These are phyloP conservation scores for Gastrophryne carolinensis DNA, from an alignment of 2,797 vertebrate species.

Conservation along the genomic window DNA sequence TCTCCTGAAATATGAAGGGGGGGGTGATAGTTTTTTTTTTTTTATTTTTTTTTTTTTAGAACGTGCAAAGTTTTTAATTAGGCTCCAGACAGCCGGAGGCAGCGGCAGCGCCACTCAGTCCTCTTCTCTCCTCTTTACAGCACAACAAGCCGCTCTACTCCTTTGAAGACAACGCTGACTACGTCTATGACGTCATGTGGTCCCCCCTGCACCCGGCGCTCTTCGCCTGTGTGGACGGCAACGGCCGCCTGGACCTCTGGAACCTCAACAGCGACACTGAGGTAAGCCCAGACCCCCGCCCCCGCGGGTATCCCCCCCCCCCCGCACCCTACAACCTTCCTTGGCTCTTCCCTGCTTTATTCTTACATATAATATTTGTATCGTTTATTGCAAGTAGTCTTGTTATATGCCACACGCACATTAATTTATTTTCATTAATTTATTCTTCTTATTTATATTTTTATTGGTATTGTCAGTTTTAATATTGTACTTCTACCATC, in stretches of 20 bases:
- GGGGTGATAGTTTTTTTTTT: too few relatives aligned
- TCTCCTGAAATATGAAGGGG: constrained; percentile 82
- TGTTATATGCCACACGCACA: too few relatives aligned
- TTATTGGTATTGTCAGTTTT: too few relatives aligned
- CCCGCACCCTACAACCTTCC: too few relatives aligned
- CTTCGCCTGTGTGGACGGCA: constrained; percentile 93
- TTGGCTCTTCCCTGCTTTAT: too few relatives aligned
- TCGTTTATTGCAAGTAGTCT: too few relatives aligned
- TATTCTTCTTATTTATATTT: too few relatives aligned
- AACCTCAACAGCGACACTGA: constrained; percentile 97
- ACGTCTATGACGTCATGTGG: constrained; percentile 97
- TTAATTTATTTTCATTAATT: too few relatives aligned
- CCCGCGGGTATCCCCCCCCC: too few relatives aligned
- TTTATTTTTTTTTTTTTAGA: constrained; percentile 80
- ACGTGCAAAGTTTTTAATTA: constrained; percentile 98
- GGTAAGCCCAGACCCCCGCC: constrained; percentile 73
- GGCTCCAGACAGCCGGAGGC: constrained; percentile 95
- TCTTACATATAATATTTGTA: too few relatives aligned
- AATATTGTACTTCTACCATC: too few relatives aligned
- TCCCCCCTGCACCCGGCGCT: constrained; percentile 91
- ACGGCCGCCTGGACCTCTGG: constrained; percentile 95
- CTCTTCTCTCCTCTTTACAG: constrained; percentile 77
- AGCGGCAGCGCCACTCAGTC: constrained; percentile 88
- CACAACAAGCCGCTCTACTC: constrained; percentile 97
- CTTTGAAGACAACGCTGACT: constrained; percentile 97